These are phyloP conservation scores for Cariama cristata DNA, from an alignment of 2,113 vertebrate species.

Conservation along the genomic window DNA sequence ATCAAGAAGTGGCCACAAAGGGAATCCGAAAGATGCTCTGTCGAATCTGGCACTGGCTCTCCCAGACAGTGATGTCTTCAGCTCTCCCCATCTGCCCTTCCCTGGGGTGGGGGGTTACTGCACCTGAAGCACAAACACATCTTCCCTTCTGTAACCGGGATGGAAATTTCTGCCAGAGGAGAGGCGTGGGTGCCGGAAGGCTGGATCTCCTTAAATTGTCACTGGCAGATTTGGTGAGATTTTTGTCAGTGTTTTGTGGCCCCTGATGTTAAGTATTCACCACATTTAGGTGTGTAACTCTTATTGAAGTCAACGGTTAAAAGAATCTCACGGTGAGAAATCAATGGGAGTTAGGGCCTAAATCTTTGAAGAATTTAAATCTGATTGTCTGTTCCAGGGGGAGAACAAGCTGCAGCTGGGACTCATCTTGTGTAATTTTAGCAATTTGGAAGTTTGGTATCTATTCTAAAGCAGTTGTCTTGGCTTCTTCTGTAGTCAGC, in stretches of 20 bases:
- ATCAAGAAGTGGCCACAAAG: not conserved
- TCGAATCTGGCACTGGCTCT: not conserved
- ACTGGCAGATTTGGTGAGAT: not conserved
- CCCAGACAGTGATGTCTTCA: not conserved
- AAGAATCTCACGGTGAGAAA: not conserved
- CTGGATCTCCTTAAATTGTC: not conserved
- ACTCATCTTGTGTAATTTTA: constrained; percentile 47
- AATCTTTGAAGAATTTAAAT: constrained; percentile 11
- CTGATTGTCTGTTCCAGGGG: not conserved
- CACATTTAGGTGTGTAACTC: not conserved
- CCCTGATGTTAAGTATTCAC: not conserved
- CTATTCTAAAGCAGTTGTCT: constrained; percentile 34
- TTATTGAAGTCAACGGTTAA: not conserved
- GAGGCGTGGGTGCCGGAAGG: not conserved
- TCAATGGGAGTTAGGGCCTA: not conserved
- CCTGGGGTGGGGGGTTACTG: not conserved
- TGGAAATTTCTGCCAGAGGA: not conserved
- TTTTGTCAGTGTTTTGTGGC: not conserved
- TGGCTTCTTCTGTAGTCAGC: not conserved
- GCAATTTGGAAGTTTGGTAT: constrained; percentile 13
- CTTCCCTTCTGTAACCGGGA: not conserved
- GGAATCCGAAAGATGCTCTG: not conserved
- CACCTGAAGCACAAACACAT: not conserved
- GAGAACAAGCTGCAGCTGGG: not conserved
- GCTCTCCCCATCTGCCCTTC: not conserved